A percentile compares a stretch with the other conserved stretches of the same genome.
These are phyloP conservation scores for Brachyhypopomus occidentalis DNA, from an alignment of 2,113 vertebrate species.

Conservation along the genomic window DNA sequence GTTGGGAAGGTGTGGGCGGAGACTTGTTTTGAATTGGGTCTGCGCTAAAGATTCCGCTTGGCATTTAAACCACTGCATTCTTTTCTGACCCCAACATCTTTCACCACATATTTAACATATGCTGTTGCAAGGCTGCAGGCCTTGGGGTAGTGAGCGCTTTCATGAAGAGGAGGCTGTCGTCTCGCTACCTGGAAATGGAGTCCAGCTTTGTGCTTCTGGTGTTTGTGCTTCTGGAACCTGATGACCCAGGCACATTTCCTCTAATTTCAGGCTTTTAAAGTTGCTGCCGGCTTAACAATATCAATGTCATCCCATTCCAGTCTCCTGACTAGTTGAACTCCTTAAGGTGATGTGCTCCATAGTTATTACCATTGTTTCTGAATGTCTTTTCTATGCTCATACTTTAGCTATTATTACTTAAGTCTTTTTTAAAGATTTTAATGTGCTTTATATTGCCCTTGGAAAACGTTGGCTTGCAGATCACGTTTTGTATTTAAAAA, in stretches of 20 bases:
- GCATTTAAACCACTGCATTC: not conserved
- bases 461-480: not conserved
- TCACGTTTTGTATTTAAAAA: not conserved
- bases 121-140: no score
- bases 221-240: no score
- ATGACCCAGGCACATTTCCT: not conserved
- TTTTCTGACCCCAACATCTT: not conserved
- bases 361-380: not conserved
- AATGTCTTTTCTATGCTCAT: not conserved
- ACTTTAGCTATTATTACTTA: not conserved
- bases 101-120: not conserved
- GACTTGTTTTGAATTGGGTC: no score
- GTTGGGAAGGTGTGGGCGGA: not conserved
- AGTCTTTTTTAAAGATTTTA: not conserved
- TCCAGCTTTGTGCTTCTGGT: not conserved
- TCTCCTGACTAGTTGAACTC: not conserved
- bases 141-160: no score
- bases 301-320: not conserved
- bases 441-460: not conserved
- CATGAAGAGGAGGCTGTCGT: not conserved
- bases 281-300: no score
- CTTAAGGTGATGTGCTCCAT: constrained; percentile 2
- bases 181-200: not conserved
- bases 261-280: no score
- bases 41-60: not conserved